Conservation (phyloP, 2,797 vertebrate species). For the Gymnodraco acuticeps region DNA sequence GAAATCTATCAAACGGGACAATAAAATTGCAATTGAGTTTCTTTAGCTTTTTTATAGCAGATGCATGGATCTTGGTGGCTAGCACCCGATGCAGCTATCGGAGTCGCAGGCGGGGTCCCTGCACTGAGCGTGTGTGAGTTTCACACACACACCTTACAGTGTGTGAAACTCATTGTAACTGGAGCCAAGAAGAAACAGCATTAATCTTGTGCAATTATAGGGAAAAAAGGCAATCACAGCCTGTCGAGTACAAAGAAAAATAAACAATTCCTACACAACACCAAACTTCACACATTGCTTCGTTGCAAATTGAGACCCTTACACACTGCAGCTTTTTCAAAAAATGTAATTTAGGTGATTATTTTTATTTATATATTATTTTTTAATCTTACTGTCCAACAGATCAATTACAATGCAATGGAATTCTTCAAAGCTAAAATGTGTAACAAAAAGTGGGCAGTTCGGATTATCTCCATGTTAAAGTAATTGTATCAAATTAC, state of each 20-base stretch:
- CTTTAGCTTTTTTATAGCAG: constrained; percentile 98
- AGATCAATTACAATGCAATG: not conserved
- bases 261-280: constrained; percentile 57
- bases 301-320: constrained; percentile 20
- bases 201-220: constrained; percentile 84
- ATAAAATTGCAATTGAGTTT: constrained; percentile 99
- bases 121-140: constrained; percentile 10
- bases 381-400: not conserved
- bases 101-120: constrained; percentile 73
- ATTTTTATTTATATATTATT: not conserved
- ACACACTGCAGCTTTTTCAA: not conserved
- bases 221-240: constrained; percentile 72
- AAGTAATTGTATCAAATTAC: too few relatives aligned
- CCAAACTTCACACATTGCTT: constrained; percentile 20
- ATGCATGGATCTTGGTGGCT: constrained; percentile 93
- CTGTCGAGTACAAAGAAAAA: constrained; percentile 58
- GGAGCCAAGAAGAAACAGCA: constrained; percentile 75
- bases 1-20: constrained; percentile 99
- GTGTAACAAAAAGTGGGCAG: not conserved
- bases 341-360: not conserved
- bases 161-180: constrained; percentile 76
- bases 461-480: too few relatives aligned
- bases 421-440: not conserved
- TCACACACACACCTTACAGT: constrained; percentile 32
- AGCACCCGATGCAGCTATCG: constrained; percentile 85